Percentiles rank a stretch among this genome's conserved stretches.
Evolutionary conservation across 2,797 vertebrate genomes (phyloP).

Genomic region (Cuniculus paca): DNA sequence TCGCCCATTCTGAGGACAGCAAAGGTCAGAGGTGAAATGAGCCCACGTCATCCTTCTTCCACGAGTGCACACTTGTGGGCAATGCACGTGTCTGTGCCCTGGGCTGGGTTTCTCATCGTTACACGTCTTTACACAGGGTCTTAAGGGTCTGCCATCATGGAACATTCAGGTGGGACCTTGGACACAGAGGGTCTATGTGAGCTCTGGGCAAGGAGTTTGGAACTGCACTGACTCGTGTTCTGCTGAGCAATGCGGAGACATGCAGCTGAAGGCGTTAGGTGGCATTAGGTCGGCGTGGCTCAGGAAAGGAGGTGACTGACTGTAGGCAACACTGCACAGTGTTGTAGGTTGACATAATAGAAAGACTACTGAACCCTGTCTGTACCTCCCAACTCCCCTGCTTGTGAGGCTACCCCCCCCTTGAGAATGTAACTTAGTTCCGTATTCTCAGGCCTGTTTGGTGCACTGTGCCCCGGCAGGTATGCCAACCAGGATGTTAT

Average conservation of each 20-base stretch:
- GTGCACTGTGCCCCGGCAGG: no score
- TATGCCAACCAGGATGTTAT: no score
- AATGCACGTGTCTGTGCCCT: neutral
- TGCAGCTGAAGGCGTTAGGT: neutral
- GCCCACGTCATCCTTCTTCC: neutral
- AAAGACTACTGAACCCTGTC: no score
- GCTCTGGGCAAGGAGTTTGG: neutral
- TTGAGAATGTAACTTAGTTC: no score
- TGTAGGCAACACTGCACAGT: neutral
- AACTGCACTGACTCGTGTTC: neutral
- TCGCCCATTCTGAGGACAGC: neutral
- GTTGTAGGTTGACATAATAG: no score
- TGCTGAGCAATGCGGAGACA: neutral
- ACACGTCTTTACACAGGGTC: neutral
- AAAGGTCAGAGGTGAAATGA: neutral
- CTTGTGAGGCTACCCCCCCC: no score
- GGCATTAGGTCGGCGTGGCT: neutral
- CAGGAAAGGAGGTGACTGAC: neutral
- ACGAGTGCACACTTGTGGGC: neutral
- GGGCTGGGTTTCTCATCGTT: neutral
- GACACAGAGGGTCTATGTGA: accelerated
- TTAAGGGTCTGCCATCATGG: neutral
- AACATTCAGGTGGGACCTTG: neutral
- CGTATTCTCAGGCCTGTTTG: no score
- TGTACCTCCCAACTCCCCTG: no score